Evolutionary conservation across 2,113 vertebrate genomes (phyloP).

Genomic region (Callipepla californica): DNA sequence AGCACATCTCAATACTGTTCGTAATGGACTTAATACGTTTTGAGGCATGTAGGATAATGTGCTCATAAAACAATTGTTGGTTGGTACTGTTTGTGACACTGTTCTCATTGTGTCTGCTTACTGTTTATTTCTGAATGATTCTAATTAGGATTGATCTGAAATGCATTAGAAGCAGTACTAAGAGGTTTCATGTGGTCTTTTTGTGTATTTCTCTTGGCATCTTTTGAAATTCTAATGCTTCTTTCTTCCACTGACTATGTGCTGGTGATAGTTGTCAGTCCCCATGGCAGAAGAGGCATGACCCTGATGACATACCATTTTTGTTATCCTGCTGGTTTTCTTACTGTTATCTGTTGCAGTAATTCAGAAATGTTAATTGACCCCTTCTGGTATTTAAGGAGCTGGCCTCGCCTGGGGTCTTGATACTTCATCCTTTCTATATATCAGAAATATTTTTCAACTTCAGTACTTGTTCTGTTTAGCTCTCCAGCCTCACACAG

Average conservation of each 20-base stretch:
- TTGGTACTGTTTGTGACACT: not conserved
- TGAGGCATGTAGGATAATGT: not conserved
- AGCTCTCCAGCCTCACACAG: constrained; percentile 44
- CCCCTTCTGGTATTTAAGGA: not conserved
- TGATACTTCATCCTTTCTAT: not conserved
- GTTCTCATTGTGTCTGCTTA: constrained; percentile 3
- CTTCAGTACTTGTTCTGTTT: constrained; percentile 36
- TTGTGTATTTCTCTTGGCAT: not conserved
- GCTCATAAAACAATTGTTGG: constrained; percentile 1
- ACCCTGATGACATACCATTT: not conserved
- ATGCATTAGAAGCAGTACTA: constrained; percentile 4
- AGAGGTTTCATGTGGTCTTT: not conserved
- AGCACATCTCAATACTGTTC: not conserved
- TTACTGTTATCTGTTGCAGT: not conserved
- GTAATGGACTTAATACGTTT: not conserved
- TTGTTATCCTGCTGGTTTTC: not conserved
- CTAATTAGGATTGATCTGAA: constrained; percentile 28
- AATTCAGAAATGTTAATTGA: not conserved
- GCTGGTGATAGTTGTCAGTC: not conserved
- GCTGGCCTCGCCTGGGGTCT: not conserved
- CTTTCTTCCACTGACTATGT: not conserved
- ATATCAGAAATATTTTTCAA: not conserved
- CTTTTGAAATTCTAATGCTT: not conserved
- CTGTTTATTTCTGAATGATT: constrained; percentile 1
- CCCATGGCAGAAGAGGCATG: not conserved